These are phyloP conservation scores for Mastigias papua DNA, from an alignment of 30 jellyfish, hydroid and myxozoan genomes.

Conservation along the genomic window DNA sequence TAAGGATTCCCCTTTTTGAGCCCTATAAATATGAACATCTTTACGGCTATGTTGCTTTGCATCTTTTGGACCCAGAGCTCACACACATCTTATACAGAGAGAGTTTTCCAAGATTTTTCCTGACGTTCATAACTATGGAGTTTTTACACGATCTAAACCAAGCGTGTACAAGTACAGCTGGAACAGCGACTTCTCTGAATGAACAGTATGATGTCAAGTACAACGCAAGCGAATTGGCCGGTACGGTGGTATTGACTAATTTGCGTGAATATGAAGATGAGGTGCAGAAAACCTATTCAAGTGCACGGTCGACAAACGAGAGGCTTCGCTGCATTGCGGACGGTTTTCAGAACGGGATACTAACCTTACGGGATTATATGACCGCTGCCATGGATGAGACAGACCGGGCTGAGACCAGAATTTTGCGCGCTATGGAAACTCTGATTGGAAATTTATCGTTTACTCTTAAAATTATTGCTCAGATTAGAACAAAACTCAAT, in stretches of 20 bases:
- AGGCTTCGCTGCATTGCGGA: background rate
- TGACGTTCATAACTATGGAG: too few relatives aligned
- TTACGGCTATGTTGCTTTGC: too few relatives aligned
- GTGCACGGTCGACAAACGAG: background rate
- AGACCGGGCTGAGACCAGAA: background rate
- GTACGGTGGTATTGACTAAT: background rate
- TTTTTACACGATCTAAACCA: too few relatives aligned
- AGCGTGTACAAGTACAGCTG: too few relatives aligned
- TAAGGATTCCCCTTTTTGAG: too few relatives aligned
- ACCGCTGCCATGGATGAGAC: conserved; percentile 1
- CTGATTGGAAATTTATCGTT: background rate
- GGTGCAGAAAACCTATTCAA: background rate
- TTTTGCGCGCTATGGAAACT: background rate
- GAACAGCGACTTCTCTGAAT: background rate
- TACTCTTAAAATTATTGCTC: background rate
- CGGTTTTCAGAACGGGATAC: conserved; percentile 1
- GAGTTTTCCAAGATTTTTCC: too few relatives aligned
- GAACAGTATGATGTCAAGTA: background rate
- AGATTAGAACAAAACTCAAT: background rate
- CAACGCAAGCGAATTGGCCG: background rate
- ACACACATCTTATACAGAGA: too few relatives aligned
- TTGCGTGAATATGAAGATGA: background rate
- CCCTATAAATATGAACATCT: too few relatives aligned
- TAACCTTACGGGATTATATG: conserved; percentile 14
- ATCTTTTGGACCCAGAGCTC: too few relatives aligned